Evolutionary conservation across 2,888 invertebrate genomes (phyloP), one percentile per base, ranked within the genome.

Genomic region (Cetonia aurata): DNA sequence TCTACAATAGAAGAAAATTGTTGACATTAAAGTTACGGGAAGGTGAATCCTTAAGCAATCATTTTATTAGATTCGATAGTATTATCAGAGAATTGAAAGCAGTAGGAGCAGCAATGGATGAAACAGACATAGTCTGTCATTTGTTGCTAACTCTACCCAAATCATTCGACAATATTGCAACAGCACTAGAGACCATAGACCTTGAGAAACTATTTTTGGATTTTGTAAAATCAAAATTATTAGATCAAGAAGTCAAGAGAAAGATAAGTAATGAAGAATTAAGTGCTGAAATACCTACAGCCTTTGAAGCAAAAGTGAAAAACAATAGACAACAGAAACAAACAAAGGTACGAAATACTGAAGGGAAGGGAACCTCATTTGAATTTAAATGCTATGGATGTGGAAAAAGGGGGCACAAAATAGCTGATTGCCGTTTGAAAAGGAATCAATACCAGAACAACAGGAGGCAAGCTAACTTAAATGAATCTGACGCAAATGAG

Each of bases 101-200:
- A 9, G 46, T 59, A 13, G 73, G 72, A 25, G 55, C 66, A 9
- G 52, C 66, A 52, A 37, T 74, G 55, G 31, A 66, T 50, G 71
- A 74, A n/a, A 46, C 72, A 37, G 72, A 72, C 33, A 59, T 71
- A 10, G 48, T 72, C 2, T 70, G 67, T 41, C 70, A 71, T 25
- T 41, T 75, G 15, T 56, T 72, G 17, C 37, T 72, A 31, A 57
- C 59, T 3, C 37, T 75, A 19, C 73, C 73, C 25, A 71, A 71
- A 15, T 70, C 72, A 0, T 75, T 67, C 60, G 73, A 75, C 44
- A 74, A 69, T 17, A 65, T 75, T 9, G 69, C 67, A 3, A 67
- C 74, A n/a, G 67, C 72, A 3, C 59, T 75, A 25, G 74, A 74
- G 65, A 74, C 72, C 53, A 69, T 71, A 48, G 33, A 31, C 15